Percentiles rank a stretch among this genome's conserved stretches.
These are phyloP conservation scores for Tachysurus fulvidraco DNA, from an alignment of 2,113 vertebrate genomes.

Conservation along the genomic window DNA sequence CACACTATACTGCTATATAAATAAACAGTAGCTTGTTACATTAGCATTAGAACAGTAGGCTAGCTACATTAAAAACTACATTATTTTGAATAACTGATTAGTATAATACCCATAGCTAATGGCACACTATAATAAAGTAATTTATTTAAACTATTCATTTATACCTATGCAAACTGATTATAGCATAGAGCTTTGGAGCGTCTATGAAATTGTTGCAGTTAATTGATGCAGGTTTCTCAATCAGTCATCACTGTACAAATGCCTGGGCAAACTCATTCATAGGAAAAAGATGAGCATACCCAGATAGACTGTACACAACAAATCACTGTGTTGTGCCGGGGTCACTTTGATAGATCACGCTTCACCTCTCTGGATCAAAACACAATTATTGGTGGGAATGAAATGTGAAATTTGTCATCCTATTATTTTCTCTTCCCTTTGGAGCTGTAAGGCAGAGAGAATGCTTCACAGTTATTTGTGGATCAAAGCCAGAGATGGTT, in stretches of 20 bases:
- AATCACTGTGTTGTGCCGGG: slow-evolving; percentile 8
- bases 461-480: slow-evolving; percentile 21
- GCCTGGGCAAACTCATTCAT: neutral
- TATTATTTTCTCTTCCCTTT: slow-evolving; percentile 32
- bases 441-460: slow-evolving; percentile 6
- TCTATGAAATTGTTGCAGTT: neutral
- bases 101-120: neutral
- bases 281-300: neutral
- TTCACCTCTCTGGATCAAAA: slow-evolving; percentile 28
- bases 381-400: slow-evolving; percentile 14
- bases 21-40: neutral
- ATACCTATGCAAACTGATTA: neutral
- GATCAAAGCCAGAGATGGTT: slow-evolving; percentile 42
- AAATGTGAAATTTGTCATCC: slow-evolving; percentile 38
- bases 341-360: slow-evolving; percentile 27
- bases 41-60: no score
- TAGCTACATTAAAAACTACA: neutral
- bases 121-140: neutral
- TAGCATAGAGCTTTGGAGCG: neutral
- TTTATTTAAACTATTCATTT: neutral
- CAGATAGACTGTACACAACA: neutral
- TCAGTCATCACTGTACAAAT: neutral
- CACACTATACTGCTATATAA: neutral
- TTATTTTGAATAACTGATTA: neutral
- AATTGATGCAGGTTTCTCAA: neutral